Conservation (phyloP, 2,113 vertebrate species). For the Ammodytes dubius region DNA sequence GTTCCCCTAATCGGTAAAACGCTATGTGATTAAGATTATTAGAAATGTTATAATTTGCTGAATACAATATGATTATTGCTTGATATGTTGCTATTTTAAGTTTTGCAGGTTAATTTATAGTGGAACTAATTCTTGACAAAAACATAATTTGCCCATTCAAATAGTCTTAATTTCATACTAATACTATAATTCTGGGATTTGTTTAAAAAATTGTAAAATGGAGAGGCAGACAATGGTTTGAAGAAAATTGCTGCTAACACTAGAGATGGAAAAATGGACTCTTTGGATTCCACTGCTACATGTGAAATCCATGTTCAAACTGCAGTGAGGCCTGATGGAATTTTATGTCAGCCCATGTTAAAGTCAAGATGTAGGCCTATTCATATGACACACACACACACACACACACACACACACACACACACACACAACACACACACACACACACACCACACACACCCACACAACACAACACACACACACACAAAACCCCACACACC, state of each 20-base stretch:
- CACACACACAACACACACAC: not conserved
- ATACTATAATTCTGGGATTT: not conserved
- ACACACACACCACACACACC: no score
- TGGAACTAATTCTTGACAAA: no score
- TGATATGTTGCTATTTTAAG: no score
- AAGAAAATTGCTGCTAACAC: conserved; percentile 3
- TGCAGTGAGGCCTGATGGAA: conserved; percentile 5
- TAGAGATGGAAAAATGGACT: not conserved
- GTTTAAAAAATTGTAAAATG: not conserved
- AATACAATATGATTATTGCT: no score
- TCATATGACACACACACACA: conserved; percentile 36
- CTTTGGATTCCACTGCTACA: not conserved
- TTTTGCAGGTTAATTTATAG: no score
- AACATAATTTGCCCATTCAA: no score
- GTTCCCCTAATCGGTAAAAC: no score
- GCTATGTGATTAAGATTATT: no score
- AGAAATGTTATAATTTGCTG: no score
- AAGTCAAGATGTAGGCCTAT: conserved; percentile 35
- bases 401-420: not conserved
- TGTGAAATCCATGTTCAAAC: not conserved
- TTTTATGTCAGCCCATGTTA: conserved; percentile 42
- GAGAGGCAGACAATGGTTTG: not conserved
- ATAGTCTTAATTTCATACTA: no score
- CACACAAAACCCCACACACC: no score
- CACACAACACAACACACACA: no score